Base-by-base conservation (phyloP, 2,888 invertebrate genomes). In the Plebejus anna region DNA sequence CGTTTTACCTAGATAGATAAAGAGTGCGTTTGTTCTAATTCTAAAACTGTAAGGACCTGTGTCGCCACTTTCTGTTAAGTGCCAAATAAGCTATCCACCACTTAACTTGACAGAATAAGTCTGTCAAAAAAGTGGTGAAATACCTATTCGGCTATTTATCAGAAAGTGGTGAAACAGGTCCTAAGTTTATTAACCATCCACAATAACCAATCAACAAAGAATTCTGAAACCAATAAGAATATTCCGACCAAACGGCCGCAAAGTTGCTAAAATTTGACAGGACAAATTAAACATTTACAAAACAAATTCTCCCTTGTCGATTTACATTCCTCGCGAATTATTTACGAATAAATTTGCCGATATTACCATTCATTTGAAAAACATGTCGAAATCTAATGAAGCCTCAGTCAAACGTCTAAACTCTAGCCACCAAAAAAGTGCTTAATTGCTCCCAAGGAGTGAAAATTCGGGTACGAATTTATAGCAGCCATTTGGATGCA, bases 401-500 rank as follows among this genome's bases (percentile, higher is more conserved):
- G 85, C 86, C 84, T 13, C 73, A 82, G 83, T 83, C 79, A 84
- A 89, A 91, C 88, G 83, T 47, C 9, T 9, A 88, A 89, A 89
- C 89, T 89, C 87, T 87, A 84, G 86, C 83, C 82, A 83, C 82
- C 28, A 73, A 91, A 92, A 92, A 92, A 90, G 90, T 90, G 91
- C 91, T 91, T 92, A 93, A 93, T 93, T 92, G 92, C 90, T 91
- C 90, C 91, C 92, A 90, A 90, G 91, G 88, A 91, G 92, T 89
- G 91, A 91, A 91, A 91, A 92, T 92, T 92, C 89, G 92, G 90
- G 90, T 89, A 89, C 89, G 91, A 93, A 92, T 93, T 93, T 93
- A 92, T 92, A 90, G 90, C 87, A 91, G 91, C 92, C 91, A 92
- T 93, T 92, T 92, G 90, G 90, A 93, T 92, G 92, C 92, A 93